These are phyloP conservation scores for Synodontis membranacea DNA, from an alignment of 2,113 vertebrate genomes.

Conservation along the genomic window DNA sequence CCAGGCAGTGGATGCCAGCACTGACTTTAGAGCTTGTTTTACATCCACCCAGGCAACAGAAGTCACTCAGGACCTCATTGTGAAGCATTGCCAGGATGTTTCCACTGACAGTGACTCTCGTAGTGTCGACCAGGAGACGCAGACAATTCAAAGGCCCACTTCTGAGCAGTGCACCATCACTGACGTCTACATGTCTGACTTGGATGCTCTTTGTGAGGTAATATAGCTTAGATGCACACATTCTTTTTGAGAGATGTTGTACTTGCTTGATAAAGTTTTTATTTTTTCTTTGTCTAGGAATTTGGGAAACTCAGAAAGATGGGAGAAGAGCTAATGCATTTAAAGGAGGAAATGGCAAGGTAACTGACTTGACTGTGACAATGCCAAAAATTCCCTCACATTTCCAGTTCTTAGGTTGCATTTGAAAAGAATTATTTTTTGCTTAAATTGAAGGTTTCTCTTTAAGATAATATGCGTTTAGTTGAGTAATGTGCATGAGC, in stretches of 20 bases:
- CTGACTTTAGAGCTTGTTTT: slow-evolving; percentile 51
- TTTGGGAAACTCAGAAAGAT: slow-evolving; percentile 57
- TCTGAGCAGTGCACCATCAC: slow-evolving; percentile 62
- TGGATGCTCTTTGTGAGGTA: slow-evolving; percentile 66
- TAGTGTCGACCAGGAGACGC: slow-evolving; percentile 34
- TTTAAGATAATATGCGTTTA: not conserved
- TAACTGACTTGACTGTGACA: slow-evolving; percentile 37
- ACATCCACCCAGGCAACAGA: slow-evolving; percentile 46
- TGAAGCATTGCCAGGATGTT: slow-evolving; percentile 26
- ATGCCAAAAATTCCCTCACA: not conserved
- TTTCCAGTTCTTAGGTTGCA: not conserved
- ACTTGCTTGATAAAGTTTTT: not conserved
- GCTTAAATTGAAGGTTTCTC: not conserved
- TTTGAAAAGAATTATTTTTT: not conserved
- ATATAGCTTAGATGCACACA: not conserved
- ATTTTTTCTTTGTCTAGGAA: slow-evolving; percentile 56
- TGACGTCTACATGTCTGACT: slow-evolving; percentile 65
- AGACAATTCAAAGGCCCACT: slow-evolving; percentile 52
- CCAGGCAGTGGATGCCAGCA: slow-evolving; percentile 43
- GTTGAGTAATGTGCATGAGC: not conserved
- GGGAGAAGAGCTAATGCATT: slow-evolving; percentile 37
- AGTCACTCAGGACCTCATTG: slow-evolving; percentile 14
- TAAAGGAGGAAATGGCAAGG: slow-evolving; percentile 58
- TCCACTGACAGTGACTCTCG: slow-evolving; percentile 25
- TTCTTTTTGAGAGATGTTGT: not conserved